Evolutionary conservation across 2,888 invertebrate species (phyloP), one percentile per base, ranked within the genome.

Genomic region (Halictus ligatus): DNA sequence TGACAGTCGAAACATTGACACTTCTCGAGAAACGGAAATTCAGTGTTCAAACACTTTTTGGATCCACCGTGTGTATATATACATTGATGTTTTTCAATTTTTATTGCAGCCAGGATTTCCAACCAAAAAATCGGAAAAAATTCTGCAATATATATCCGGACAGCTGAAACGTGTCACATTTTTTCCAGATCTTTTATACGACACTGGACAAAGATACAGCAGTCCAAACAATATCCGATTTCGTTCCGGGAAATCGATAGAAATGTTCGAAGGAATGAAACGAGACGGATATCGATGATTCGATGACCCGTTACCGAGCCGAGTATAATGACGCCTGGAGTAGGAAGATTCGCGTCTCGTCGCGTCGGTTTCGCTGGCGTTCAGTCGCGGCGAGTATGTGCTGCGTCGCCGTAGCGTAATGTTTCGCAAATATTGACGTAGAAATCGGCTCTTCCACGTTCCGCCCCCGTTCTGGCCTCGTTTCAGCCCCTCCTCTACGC

Each of bases 391-490:
- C 46, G 82, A 72, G 75, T 83, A 80, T 80, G 77, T 46, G 81
- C 86, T 50, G 71, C 73, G 64, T 81, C 86, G 87, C 79, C 78
- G 79, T 75, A 73, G 83, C 88, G 84, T 88, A 90, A 92, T 91
- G 89, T 92, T 91, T 92, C 89, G 89, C 91, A 92, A 92, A 91
- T 91, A 91, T 91, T 91, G 89, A 85, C 90, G 81, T 73, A 90
- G 89, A 90, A 92, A 92, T 91, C 92, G 89, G 85, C 84, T 90
- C 86, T 75, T 84, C 84, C 77, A 43, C 78, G 84, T 78, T 58
- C 74, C 79, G 60, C 67, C 78, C 35, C 71, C 40, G 79, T 60
- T 46, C 80, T 77, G 84, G 76, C 85, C 85, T 74, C 84, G 85
- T 84, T 84, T 76, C 83, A 82, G 60, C 67, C 78, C 78, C 48